Conservation (phyloP, 1,140 invertebrate species). For the Eufriesea mexicana region DNA sequence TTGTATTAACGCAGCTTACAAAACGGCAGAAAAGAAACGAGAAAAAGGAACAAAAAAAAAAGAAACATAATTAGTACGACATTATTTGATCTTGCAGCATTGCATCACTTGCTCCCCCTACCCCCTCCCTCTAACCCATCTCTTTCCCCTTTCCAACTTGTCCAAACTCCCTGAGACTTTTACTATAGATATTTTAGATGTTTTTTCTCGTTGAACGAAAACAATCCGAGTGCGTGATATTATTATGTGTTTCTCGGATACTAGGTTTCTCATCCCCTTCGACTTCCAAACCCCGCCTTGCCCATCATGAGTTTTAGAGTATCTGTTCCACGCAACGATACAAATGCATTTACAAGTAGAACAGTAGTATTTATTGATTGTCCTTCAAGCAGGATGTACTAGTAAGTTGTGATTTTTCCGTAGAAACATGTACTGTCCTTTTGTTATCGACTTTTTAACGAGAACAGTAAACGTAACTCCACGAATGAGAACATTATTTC, state of each 20-base stretch:
- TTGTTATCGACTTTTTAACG: slow-evolving; percentile 61
- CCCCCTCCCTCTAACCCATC: too few species aligned
- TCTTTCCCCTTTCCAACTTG: background rate
- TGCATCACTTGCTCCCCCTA: background rate
- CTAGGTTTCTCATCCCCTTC: slow-evolving; percentile 23
- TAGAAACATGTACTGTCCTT: slow-evolving; percentile 55
- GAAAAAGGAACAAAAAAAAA: slow-evolving; percentile 22
- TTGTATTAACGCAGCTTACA: slow-evolving; percentile 41
- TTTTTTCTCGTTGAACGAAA: slow-evolving; percentile 23
- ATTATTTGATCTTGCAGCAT: slow-evolving; percentile 20
- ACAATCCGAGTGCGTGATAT: slow-evolving; percentile 47
- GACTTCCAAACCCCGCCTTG: background rate
- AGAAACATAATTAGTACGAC: slow-evolving; percentile 45
- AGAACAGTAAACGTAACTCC: slow-evolving; percentile 45
- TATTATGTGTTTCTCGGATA: slow-evolving; percentile 42
- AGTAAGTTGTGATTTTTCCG: slow-evolving; percentile 59
- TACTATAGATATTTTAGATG: slow-evolving; percentile 21
- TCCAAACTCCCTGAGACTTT: background rate
- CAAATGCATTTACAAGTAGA: slow-evolving; percentile 65
- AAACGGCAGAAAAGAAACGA: slow-evolving; percentile 20
- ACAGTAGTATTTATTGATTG: slow-evolving; percentile 67
- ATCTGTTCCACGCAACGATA: slow-evolving; percentile 61
- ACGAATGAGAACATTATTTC: slow-evolving; percentile 51
- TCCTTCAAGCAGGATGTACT: slow-evolving; percentile 53
- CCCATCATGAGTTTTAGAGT: slow-evolving; percentile 57